Percentiles rank a stretch among this genome's conserved stretches.
These are phyloP conservation scores for Pycnonotus jocosus DNA, from an alignment of 2,113 vertebrate species.

Conservation along the genomic window DNA sequence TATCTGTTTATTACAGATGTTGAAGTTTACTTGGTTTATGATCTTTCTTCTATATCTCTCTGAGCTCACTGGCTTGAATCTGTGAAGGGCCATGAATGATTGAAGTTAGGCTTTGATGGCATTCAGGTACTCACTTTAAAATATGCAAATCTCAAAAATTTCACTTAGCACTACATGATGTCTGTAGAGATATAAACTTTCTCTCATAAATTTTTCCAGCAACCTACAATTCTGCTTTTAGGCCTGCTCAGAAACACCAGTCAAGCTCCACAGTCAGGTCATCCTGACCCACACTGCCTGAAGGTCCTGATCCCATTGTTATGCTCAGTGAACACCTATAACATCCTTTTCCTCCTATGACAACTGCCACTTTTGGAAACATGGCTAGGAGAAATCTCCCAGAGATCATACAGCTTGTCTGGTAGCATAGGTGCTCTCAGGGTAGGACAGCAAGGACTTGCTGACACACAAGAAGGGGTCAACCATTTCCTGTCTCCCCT, in stretches of 20 bases:
- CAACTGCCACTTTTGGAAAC: background rate
- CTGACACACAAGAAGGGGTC: background rate
- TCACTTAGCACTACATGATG: background rate
- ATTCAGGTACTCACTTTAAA: background rate
- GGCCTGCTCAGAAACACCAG: background rate
- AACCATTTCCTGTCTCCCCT: background rate
- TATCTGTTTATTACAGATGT: background rate
- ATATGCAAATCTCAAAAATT: background rate
- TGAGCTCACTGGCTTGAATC: background rate
- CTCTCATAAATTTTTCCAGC: background rate
- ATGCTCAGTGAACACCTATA: background rate
- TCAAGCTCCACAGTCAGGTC: background rate
- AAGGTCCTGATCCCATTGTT: background rate
- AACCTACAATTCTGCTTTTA: background rate
- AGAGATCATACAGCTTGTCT: background rate
- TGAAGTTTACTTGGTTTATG: background rate
- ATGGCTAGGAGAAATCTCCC: background rate
- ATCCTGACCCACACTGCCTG: background rate
- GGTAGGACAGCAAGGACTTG: background rate
- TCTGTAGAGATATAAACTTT: background rate
- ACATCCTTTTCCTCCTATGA: background rate
- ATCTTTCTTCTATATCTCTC: background rate
- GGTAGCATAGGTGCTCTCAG: background rate
- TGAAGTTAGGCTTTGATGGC: background rate
- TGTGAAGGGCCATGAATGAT: background rate